Evolutionary conservation across 2,113 vertebrate species (phyloP).

Genomic region (Nesoenas mayeri): DNA sequence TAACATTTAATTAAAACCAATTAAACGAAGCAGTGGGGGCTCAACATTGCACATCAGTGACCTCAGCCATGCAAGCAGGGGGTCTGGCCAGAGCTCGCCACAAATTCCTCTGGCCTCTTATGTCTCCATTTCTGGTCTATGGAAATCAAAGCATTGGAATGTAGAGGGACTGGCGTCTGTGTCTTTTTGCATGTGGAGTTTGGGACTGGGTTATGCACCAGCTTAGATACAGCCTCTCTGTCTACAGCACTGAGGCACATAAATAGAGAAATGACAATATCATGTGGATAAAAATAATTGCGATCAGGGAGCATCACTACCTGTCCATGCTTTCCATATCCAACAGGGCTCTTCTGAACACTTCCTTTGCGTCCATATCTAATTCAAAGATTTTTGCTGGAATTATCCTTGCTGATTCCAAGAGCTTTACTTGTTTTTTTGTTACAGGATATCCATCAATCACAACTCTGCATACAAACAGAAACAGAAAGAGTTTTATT

Average conservation of each 20-base stretch:
- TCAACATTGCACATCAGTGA: neutral
- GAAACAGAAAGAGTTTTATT: slow-evolving; percentile 1
- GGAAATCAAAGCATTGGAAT: neutral
- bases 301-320: slow-evolving; percentile 61
- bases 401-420: slow-evolving; percentile 82
- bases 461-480: slow-evolving; percentile 80
- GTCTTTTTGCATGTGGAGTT: neutral
- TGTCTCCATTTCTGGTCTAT: neutral
- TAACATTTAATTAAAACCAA: neutral
- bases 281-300: neutral
- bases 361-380: slow-evolving; percentile 82
- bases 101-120: neutral
- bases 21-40: neutral
- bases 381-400: slow-evolving; percentile 88
- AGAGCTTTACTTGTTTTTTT: slow-evolving; percentile 78
- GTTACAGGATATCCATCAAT: slow-evolving; percentile 92
- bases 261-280: neutral
- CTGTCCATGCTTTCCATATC: slow-evolving; percentile 77
- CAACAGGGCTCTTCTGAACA: slow-evolving; percentile 82
- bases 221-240: neutral
- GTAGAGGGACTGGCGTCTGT: neutral
- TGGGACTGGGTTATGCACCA: neutral
- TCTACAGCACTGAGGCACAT: neutral
- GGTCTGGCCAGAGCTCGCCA: neutral
- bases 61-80: rapidly evolving